Base-by-base conservation (phyloP, 2,888 invertebrate genomes). In the Melanotus villosus region DNA sequence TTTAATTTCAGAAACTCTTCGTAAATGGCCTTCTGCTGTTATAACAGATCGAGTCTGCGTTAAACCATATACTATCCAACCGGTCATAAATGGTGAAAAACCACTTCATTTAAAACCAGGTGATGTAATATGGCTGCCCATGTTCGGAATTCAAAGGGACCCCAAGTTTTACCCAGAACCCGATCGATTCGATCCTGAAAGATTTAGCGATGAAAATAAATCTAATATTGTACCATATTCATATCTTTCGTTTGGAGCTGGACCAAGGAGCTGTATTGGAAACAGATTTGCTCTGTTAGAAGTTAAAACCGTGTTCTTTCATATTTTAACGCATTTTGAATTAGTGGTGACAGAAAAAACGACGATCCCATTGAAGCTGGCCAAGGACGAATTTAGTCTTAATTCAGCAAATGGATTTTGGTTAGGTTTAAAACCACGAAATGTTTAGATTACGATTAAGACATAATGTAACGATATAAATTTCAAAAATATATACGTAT, bases 251-350 rank as follows among this genome's bases (percentile, higher is more conserved):
- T 82, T 87, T 69, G 87, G 87, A 1, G 71, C 79, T 43, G 87
- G 87, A 2, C 86, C 86, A 0, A 82, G 87, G 60, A 84, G 77
- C 69, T n/a, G n/a, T n/a, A n/a, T n/a, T n/a, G n/a, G n/a, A n/a
- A n/a, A n/a, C n/a, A n/a, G n/a, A n/a, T n/a, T 87, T 87, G 72
- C 83, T 65, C 1, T 57, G 57, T 58, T 82, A 67, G 80, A 81
- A 70, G 75, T 73, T 0, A 83, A 83, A 73, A 66, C 74, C 1
- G 12, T 81, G n/a, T 64, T 81, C 12, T 77, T 77, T 30, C 64
- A 80, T 34, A 23, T 83, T 6, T 43, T 83, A 57, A 45, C 65
- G 0, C 73, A 77, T 56, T 82, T 81, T 68, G 75, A 80, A 58
- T 70, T 82, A 38, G 77, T 79, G 26, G 76, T 78, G 1, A 70